phyloP scores from a whole-genome alignment of 1,140 invertebrate species.

The Trissolcus basalis region DNA sequence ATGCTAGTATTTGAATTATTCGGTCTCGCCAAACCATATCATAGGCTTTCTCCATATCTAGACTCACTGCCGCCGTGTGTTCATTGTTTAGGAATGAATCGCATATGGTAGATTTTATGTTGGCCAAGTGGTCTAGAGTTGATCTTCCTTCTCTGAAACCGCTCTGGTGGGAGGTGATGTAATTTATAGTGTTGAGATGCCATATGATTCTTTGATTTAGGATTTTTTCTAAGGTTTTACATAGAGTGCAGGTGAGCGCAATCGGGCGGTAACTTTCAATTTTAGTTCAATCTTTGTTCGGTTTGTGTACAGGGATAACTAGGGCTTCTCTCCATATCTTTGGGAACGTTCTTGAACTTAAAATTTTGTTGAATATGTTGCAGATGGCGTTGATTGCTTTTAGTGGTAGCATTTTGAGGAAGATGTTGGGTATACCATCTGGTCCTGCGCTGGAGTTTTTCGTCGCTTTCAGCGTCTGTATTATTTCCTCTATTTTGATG shows the following conservation, averaged over 20 bases:
- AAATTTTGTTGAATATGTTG: slow-evolving; percentile 5
- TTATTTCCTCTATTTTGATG: neutral
- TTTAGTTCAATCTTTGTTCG: slow-evolving; percentile 4
- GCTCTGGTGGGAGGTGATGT: neutral
- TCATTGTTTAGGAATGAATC: neutral
- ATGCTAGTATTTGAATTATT: slow-evolving; percentile 23
- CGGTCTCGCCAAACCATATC: slow-evolving; percentile 6
- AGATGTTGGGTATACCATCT: slow-evolving; percentile 13
- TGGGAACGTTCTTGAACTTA: slow-evolving; percentile 8
- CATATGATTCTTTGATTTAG: neutral
- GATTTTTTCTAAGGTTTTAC: slow-evolving; percentile 7
- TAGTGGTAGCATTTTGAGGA: slow-evolving; percentile 17
- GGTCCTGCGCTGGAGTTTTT: slow-evolving; percentile 18
- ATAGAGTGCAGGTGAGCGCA: too few species aligned
- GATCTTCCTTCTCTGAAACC: neutral
- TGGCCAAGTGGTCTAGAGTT: slow-evolving; percentile 1
- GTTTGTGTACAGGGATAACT: slow-evolving; percentile 17
- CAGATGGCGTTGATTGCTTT: neutral
- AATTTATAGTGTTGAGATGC: neutral
- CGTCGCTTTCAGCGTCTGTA: too few species aligned
- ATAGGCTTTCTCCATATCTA: too few species aligned
- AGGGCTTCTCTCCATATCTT: slow-evolving; percentile 5
- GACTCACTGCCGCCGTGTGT: neutral
- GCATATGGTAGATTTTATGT: slow-evolving; percentile 1
- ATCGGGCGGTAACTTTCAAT: neutral